Evolutionary conservation across 2,113 vertebrate genomes (phyloP), one percentile per base, ranked within the genome.

Genomic region (Cinclus mexicanus): DNA sequence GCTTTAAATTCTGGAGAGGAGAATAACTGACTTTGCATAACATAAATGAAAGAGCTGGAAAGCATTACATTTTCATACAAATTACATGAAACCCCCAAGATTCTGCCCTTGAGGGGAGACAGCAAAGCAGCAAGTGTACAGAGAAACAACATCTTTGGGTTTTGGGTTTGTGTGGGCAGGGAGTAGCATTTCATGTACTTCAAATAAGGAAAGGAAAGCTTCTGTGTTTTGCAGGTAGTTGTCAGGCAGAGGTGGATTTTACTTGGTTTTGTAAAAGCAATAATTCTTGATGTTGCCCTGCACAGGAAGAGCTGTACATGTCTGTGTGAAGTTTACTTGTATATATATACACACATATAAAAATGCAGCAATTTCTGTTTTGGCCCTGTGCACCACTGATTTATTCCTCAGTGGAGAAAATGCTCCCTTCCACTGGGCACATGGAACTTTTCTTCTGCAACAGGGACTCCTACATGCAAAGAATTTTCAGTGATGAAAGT

Each of bases 1-100:
- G 96, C 94, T 96, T 97, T 98, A 96, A 98, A 97, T 98, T 97
- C 95, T 94, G 69, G 50, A 81, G 57, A 83, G 85, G 83, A 90
- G 81, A 91, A 92, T 95, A 94, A 94, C 97, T 94, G 91, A 90
- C 94, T 97, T 97, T 96, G 93, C 76, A 85, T 96, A 90, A 91
- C 46, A 33, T 74, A 80, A 95, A 94, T 97, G 92, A 84, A 89
- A 93, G 90, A 95, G 81, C 78, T 5, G 3, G 16, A 49, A 91
- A 91, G 63, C 65, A 74, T 94, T 86, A 72, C 52, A 49, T 83
- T 94, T 92, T 95, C 77, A 77, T 88, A 93, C 74, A 80, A 83
- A 76, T 70, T 80, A 79, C 93, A 95, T 93, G 71, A 91, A 88
- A 70, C 52, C 52, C 75, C 75, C 68, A 68, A 87, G 81, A 95